These are phyloP conservation scores for Uropsilus gracilis DNA, from an alignment of 2,113 vertebrate species.

Conservation along the genomic window DNA sequence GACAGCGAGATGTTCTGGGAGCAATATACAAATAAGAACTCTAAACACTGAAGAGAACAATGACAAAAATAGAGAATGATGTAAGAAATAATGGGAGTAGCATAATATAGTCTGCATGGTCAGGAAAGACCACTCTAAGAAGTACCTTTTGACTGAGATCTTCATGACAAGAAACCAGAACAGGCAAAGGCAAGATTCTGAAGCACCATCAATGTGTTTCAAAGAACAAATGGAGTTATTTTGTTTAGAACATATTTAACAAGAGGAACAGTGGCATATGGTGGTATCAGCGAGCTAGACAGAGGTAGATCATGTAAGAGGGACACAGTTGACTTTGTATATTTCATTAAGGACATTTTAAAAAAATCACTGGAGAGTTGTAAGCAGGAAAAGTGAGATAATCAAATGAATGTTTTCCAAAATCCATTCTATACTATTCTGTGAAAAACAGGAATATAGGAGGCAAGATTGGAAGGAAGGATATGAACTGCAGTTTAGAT, in stretches of 20 bases:
- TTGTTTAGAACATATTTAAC: neutral
- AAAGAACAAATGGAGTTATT: neutral
- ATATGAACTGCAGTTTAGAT: neutral
- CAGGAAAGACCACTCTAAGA: neutral
- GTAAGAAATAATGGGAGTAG: neutral
- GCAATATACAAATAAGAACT: constrained; percentile 7
- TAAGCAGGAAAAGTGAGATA: neutral
- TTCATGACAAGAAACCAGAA: neutral
- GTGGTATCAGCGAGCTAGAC: neutral
- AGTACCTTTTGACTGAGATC: constrained; percentile 9
- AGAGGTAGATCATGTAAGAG: neutral
- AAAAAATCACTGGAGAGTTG: neutral
- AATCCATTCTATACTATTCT: neutral
- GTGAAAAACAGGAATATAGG: neutral
- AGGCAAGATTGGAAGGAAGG: neutral
- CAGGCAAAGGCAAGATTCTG: neutral
- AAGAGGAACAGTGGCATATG: neutral
- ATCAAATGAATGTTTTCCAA: neutral
- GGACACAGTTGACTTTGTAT: neutral
- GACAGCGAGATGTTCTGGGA: neutral
- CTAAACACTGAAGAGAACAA: constrained; percentile 12
- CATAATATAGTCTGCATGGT: neutral
- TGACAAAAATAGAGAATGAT: constrained; percentile 23
- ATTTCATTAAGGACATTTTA: neutral
- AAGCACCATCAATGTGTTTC: neutral